Base-by-base conservation (phyloP, 2,797 vertebrate species). In the Steatocranus sp. region DNA sequence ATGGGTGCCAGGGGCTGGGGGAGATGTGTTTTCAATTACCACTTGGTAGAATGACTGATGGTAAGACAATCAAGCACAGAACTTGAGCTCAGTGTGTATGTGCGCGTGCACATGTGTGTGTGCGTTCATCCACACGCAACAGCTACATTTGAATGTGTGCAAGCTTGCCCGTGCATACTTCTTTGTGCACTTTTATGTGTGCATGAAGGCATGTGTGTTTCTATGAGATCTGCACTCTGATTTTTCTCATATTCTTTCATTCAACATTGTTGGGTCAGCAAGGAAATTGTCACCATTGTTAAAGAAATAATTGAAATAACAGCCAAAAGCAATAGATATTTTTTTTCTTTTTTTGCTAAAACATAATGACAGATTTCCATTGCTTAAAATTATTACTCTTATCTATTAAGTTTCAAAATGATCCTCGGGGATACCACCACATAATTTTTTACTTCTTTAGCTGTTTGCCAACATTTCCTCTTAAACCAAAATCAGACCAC, bases 11-110 rank as follows among this genome's bases (percentile, higher is more conserved):
- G 91, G 87, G 87, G 86, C 92, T 78, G 87, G 80, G 89, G 89
- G 87, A 93, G 93, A 93, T 94, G 94, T 95, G 93, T 93, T 95
- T 96, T 94, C 93, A 95, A 94, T 96, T 95, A 96, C 88, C 89
- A 94, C 89, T 94, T 89, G 88, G 87, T 92, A 91, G 89, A 94
- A 93, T 90, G 93, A 94, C 89, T 92, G 91, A 94, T 94, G 92
- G 93, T 89, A 89, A 94, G 93, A 94, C 93, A 94, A 93, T 95
- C 90, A 93, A 88, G 88, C 85, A 82, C 91, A 90, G 86, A 89
- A 88, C 90, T 89, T 86, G 89, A 89, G 88, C 90, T 93, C 58
- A 70, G 77, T 78, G 75, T 81, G 68, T 66, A 74, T 75, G 74
- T 68, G 38, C 18, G n/a, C 51, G 43, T 58, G 76, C 51, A 53